Conservation (phyloP, 1,140 invertebrate genomes). For the Heliconius nattereri region DNA sequence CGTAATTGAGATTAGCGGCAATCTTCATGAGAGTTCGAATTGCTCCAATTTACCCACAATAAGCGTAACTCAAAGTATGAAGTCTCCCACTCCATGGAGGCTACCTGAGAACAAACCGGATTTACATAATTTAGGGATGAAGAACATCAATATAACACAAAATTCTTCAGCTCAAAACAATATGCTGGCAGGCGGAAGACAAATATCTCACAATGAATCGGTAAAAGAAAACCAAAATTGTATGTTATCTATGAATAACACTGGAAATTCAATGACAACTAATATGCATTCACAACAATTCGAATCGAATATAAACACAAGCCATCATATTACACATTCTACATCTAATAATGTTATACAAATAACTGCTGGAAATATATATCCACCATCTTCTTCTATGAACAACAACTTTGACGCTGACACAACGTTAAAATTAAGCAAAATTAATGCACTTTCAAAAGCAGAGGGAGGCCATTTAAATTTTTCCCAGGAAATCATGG, state of each 20-base stretch:
- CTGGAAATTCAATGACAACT: constrained; percentile 53
- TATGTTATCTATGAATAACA: constrained; percentile 62
- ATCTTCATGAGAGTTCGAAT: constrained; percentile 68
- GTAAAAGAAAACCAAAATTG: constrained; percentile 71
- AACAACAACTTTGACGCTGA: constrained; percentile 73
- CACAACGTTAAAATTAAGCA: constrained; percentile 73
- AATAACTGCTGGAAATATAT: constrained; percentile 75
- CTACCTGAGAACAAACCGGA: constrained; percentile 66
- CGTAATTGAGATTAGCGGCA: constrained; percentile 76
- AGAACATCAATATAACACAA: constrained; percentile 40
- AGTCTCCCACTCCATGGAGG: constrained; percentile 75
- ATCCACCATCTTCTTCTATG: constrained; percentile 68
- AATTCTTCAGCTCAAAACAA: constrained; percentile 60
- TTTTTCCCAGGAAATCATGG: constrained; percentile 77
- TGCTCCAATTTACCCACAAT: constrained; percentile 68
- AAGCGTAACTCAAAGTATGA: constrained; percentile 74
- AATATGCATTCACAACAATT: constrained; percentile 66
- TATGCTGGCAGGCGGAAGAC: constrained; percentile 46
- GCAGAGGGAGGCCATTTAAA: constrained; percentile 74
- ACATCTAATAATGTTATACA: constrained; percentile 74
- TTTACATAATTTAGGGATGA: constrained; percentile 4
- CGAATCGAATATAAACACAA: constrained; percentile 61
- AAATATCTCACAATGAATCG: constrained; percentile 58
- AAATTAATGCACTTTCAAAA: constrained; percentile 75
- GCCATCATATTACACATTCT: constrained; percentile 64